A percentile compares a stretch with the other conserved stretches of the same genome.
Evolutionary conservation across 2,888 invertebrate genomes (phyloP).

Genomic region (Drosophila mettleri): DNA sequence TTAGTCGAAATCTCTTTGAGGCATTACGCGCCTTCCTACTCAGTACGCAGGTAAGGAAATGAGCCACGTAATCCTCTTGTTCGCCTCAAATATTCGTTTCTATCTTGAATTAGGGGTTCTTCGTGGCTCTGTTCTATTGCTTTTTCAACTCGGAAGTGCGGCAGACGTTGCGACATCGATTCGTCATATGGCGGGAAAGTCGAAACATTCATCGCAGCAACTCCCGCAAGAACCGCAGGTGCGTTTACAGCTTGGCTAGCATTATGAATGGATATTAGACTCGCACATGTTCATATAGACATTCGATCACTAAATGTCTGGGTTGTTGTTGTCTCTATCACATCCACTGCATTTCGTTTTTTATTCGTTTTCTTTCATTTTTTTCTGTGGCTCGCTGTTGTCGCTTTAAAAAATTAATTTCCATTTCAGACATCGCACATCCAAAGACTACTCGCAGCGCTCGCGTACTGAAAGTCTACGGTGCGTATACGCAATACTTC

Average conservation of each 20-base stretch:
- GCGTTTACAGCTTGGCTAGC: constrained; percentile 17
- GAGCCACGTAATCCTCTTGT: no score
- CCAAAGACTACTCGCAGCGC: constrained; percentile 93
- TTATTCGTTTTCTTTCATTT: not conserved
- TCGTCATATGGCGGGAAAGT: constrained; percentile 89
- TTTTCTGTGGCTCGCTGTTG: constrained; percentile 48
- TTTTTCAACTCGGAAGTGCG: constrained; percentile 97
- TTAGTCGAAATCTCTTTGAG: constrained; percentile 91
- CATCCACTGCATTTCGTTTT: constrained; percentile 3
- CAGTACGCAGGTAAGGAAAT: constrained; percentile 92
- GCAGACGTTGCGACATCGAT: constrained; percentile 92
- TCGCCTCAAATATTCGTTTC: not conserved
- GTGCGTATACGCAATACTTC: constrained; percentile 85
- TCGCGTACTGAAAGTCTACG: constrained; percentile 93
- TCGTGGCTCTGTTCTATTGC: constrained; percentile 95
- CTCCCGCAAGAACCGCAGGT: constrained; percentile 83
- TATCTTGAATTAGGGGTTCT: constrained; percentile 90
- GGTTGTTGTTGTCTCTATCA: constrained; percentile 17
- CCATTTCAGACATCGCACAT: constrained; percentile 88
- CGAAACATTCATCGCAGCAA: constrained; percentile 81
- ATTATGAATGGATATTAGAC: constrained; percentile 19
- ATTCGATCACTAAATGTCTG: constrained; percentile 13
- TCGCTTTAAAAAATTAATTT: constrained; percentile 69
- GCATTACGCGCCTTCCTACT: constrained; percentile 92
- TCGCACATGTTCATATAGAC: constrained; percentile 4